phyloP scores from a whole-genome alignment of 2,888 invertebrate species.

The Iselma pallidipennis region DNA sequence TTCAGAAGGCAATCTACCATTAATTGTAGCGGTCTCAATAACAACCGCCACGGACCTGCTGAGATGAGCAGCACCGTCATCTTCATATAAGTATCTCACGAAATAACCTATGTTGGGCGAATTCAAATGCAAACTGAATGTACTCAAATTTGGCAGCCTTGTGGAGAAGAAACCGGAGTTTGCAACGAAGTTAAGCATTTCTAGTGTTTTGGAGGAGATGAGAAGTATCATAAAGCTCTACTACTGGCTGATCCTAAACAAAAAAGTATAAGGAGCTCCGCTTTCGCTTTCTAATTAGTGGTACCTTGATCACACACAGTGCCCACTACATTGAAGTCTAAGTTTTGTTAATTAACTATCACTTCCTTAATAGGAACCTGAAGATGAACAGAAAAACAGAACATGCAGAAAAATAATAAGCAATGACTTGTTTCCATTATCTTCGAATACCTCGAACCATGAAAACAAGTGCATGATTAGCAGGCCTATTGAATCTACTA shows the following conservation, averaged over 20 bases:
- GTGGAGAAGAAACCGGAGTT: not conserved
- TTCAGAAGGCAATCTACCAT: not conserved
- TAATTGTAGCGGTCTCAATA: not conserved
- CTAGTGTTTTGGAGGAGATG: not conserved
- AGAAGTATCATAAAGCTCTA: not conserved
- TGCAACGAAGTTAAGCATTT: not conserved
- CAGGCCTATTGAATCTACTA: not conserved
- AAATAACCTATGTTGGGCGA: not conserved
- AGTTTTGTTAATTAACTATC: not conserved
- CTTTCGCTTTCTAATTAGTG: not conserved
- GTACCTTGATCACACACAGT: not conserved
- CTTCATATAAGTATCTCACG: not conserved
- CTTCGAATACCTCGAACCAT: not conserved
- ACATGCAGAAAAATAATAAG: not conserved
- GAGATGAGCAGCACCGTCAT: constrained; percentile 6
- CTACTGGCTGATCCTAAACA: not conserved
- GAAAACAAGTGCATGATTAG: not conserved
- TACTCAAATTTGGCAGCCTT: not conserved
- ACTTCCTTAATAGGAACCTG: not conserved
- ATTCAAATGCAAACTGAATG: not conserved
- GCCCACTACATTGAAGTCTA: not conserved
- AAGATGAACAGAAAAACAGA: not conserved
- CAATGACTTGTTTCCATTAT: not conserved
- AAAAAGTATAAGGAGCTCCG: not conserved
- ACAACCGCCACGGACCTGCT: constrained; percentile 4